Percentiles rank a stretch among this genome's conserved stretches.
These are phyloP conservation scores for Hypotaenidia okinawae DNA, from an alignment of 2,797 vertebrate genomes.

Conservation along the genomic window DNA sequence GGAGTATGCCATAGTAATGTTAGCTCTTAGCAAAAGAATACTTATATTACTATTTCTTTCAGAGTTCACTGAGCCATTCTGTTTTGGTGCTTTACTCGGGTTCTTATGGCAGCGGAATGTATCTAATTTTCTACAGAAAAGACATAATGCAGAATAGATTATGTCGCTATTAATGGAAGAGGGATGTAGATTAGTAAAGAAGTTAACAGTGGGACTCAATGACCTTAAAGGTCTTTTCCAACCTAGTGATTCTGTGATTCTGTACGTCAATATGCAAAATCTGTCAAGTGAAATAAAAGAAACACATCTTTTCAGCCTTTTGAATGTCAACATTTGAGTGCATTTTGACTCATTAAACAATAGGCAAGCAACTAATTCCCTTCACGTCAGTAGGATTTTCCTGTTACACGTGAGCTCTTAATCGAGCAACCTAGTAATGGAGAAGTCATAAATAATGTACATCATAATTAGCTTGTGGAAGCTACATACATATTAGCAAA, in stretches of 20 bases:
- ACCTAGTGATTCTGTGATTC: no score
- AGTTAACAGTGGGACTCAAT: no score
- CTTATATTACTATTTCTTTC: neutral
- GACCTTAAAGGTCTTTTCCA: no score
- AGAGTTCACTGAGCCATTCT: neutral
- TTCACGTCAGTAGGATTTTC: neutral
- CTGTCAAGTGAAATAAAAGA: neutral
- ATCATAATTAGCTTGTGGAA: neutral
- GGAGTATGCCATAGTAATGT: fast-evolving
- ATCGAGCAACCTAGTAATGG: neutral
- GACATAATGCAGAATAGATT: neutral
- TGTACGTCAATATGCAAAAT: neutral
- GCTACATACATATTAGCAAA: neutral
- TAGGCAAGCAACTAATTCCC: neutral
- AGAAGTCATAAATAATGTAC: neutral
- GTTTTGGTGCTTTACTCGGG: neutral
- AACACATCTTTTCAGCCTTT: neutral
- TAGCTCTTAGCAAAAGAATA: neutral
- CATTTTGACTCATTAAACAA: neutral
- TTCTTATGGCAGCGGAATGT: neutral
- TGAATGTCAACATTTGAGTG: neutral
- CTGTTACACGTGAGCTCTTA: neutral
- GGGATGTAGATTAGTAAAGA: no score
- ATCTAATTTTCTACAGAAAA: neutral
- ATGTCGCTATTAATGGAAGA: neutral